A percentile compares a stretch with the other conserved stretches of the same genome.
phyloP scores from a whole-genome alignment of 2,113 vertebrate genomes.

The Sterrhoptilus dennistouni region DNA sequence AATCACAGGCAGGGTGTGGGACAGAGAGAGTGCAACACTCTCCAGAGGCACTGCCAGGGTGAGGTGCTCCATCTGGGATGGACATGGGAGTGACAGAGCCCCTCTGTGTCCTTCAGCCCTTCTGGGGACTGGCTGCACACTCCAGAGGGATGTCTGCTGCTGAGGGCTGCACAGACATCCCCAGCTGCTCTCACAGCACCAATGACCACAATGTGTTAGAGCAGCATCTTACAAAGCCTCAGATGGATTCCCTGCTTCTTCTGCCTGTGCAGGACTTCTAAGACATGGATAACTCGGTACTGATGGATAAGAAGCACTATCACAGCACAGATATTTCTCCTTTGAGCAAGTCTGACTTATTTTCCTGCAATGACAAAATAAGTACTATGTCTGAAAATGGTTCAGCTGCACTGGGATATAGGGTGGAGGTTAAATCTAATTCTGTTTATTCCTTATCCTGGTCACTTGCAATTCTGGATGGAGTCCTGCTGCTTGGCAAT shows the following conservation, averaged over 20 bases:
- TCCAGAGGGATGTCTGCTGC: neutral
- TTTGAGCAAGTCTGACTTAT: neutral
- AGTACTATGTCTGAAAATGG: neutral
- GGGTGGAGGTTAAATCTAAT: neutral
- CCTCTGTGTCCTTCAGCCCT: neutral
- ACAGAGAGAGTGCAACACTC: too few species aligned
- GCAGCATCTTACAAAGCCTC: neutral
- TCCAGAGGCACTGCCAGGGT: neutral
- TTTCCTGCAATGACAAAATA: neutral
- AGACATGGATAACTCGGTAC: neutral
- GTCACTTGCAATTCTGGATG: neutral
- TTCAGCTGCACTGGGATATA: neutral
- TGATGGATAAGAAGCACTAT: neutral
- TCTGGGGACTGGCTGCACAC: neutral
- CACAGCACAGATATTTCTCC: neutral
- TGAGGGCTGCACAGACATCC: neutral
- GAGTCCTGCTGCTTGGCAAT: constrained; percentile 1
- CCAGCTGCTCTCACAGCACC: neutral
- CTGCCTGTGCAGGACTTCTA: neutral
- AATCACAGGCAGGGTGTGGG: accelerated
- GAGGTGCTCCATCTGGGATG: neutral
- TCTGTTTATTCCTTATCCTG: neutral
- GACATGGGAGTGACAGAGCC: neutral
- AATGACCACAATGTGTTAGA: neutral
- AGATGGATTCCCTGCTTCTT: neutral